A percentile compares a stretch with the other conserved stretches of the same genome.
These are phyloP conservation scores for Drosophila formosana DNA, from an alignment of 2,888 invertebrate genomes.

Conservation along the genomic window DNA sequence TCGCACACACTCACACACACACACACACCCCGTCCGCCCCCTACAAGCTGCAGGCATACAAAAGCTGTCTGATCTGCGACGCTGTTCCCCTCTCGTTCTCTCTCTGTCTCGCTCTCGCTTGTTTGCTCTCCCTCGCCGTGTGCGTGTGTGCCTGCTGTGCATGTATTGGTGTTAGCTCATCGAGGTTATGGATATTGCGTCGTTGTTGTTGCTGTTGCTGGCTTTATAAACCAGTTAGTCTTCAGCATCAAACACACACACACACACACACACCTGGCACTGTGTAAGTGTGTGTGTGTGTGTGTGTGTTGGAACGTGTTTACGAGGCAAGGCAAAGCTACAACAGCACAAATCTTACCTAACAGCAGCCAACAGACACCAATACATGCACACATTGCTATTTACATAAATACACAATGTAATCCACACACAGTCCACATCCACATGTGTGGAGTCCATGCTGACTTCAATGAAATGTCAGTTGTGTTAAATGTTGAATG, in stretches of 20 bases:
- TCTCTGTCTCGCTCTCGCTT: constrained; percentile 19
- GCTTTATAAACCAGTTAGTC: constrained; percentile 71
- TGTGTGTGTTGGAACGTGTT: constrained; percentile 63
- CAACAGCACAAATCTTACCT: constrained; percentile 49
- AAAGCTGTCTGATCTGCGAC: constrained; percentile 44
- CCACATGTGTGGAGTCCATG: constrained; percentile 24
- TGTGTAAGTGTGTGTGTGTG: constrained; percentile 13
- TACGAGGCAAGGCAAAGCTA: constrained; percentile 58
- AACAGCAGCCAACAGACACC: constrained; percentile 7
- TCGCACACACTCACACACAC: constrained; percentile 47
- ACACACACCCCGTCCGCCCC: background rate
- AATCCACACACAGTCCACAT: constrained; percentile 28
- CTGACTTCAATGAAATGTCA: constrained; percentile 44
- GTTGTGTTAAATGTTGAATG: constrained; percentile 33
- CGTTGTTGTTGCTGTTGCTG: constrained; percentile 46
- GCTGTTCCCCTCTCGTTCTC: constrained; percentile 23
- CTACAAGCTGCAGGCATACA: constrained; percentile 21
- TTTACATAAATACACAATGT: constrained; percentile 45
- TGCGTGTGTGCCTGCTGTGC: constrained; percentile 12
- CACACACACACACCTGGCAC: constrained; percentile 11
- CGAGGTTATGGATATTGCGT: constrained; percentile 79
- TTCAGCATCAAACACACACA: constrained; percentile 68
- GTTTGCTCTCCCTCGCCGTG: constrained; percentile 1
- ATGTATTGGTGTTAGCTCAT: constrained; percentile 76
- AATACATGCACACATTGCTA: constrained; percentile 32